Conservation (phyloP, 2,113 vertebrate genomes). For the Gulo gulo region DNA sequence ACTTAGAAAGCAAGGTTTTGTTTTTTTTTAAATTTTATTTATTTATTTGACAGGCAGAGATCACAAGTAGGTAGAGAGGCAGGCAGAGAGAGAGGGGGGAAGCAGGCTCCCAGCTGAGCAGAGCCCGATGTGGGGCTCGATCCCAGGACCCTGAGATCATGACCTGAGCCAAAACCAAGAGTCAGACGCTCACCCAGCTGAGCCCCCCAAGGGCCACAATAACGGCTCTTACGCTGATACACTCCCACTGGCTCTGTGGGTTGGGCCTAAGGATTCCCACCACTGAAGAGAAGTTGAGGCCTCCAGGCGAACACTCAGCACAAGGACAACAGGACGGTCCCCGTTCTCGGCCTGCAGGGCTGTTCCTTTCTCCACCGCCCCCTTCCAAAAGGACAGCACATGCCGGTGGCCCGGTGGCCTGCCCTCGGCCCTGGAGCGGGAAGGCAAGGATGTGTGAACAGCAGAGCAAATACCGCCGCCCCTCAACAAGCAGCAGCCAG, state of each 20-base stretch:
- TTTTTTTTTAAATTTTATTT: too few species aligned
- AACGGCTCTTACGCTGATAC: background rate
- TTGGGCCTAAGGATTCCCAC: background rate
- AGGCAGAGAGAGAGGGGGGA: too few species aligned
- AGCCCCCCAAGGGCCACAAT: background rate
- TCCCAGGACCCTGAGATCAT: too few species aligned
- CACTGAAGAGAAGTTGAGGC: background rate
- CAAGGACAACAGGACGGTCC: background rate
- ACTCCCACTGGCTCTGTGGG: background rate
- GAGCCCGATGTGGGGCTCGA: too few species aligned
- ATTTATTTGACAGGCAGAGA: too few species aligned
- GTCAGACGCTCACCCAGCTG: background rate
- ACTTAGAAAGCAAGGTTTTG: background rate
- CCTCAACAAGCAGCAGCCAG: accelerated
- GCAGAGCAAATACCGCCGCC: background rate
- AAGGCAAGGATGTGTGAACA: background rate
- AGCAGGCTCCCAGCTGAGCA: too few species aligned
- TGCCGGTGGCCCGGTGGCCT: background rate
- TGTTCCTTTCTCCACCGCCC: too few species aligned
- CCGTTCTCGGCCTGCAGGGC: accelerated
- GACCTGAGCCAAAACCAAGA: background rate
- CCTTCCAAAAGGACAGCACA: background rate
- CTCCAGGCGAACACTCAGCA: background rate
- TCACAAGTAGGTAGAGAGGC: too few species aligned
- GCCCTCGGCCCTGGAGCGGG: background rate